Percentiles rank a stretch among this genome's conserved stretches.
Evolutionary conservation across 2,797 vertebrate genomes (phyloP).

Genomic region (Brotula barbata): DNA sequence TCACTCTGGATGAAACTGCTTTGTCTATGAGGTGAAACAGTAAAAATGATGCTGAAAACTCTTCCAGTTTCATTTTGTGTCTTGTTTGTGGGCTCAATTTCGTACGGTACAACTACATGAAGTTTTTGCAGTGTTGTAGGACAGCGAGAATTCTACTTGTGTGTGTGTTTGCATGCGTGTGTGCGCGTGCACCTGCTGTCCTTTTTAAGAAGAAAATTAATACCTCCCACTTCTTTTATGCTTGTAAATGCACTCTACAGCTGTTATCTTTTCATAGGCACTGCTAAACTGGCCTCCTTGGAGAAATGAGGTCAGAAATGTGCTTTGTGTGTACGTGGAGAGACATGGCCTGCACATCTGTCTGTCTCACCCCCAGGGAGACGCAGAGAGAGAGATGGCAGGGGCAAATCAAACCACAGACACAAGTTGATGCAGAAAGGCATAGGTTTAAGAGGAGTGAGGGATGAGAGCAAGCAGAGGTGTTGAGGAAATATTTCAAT

Average conservation of each 20-base stretch:
- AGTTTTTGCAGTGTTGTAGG: too few species aligned
- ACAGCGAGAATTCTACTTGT: too few species aligned
- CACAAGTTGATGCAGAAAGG: conserved; percentile 44
- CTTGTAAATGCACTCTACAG: conserved; percentile 38
- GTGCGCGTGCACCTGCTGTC: too few species aligned
- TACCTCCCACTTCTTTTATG: background rate
- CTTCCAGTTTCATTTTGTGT: background rate
- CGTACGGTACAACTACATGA: background rate
- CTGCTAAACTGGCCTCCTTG: conserved; percentile 39
- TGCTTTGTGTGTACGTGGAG: conserved; percentile 21
- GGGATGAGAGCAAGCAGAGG: conserved; percentile 1
- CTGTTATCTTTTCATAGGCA: conserved; percentile 47
- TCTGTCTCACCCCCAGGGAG: conserved; percentile 55
- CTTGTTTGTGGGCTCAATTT: background rate
- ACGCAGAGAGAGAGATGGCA: conserved; percentile 7
- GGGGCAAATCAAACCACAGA: conserved; percentile 30
- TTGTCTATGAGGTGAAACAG: conserved; percentile 15
- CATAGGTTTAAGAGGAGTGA: conserved; percentile 52
- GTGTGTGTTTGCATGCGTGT: too few species aligned
- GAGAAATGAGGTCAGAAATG: conserved; percentile 57
- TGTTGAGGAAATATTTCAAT: too few species aligned
- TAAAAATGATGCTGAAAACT: conserved; percentile 32
- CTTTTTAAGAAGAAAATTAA: conserved; percentile 6
- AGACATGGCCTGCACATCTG: conserved; percentile 57
- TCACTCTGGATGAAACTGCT: conserved; percentile 8